Conservation (phyloP, 2,888 invertebrate species). For the Eurytoma californica region DNA sequence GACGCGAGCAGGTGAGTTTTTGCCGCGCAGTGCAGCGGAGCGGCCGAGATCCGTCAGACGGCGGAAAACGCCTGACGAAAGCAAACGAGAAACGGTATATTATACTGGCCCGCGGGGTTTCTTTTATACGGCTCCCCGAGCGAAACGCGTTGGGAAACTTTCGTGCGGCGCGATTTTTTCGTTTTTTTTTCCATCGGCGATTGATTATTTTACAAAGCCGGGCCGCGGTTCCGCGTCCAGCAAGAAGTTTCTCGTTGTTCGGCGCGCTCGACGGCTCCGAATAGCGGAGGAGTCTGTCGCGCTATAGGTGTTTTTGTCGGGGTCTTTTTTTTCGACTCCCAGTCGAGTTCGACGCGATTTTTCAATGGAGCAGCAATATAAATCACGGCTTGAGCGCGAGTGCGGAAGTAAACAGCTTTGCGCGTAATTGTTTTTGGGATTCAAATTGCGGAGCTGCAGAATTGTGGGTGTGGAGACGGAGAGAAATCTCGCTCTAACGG, state of each 20-base stretch:
- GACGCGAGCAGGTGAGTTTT: no score
- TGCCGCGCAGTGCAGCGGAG: no score
- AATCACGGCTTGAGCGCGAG: background rate
- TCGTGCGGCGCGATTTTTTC: background rate
- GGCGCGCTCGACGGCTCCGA: background rate
- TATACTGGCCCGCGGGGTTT: no score
- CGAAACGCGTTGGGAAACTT: background rate
- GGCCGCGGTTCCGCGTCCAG: constrained; percentile 23
- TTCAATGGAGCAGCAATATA: no score
- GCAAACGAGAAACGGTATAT: no score
- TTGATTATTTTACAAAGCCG: constrained; percentile 23
- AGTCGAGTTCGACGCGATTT: no score
- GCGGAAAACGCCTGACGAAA: no score
- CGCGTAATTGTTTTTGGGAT: background rate
- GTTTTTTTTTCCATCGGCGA: background rate
- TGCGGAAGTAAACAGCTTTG: no score
- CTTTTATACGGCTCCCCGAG: background rate
- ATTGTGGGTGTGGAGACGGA: background rate
- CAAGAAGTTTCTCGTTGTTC: constrained; percentile 13
- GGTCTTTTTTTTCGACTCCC: no score
- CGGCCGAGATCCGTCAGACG: no score
- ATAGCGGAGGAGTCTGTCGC: no score
- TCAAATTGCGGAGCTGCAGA: background rate
- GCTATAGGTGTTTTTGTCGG: no score
- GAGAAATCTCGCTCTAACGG: background rate